Conservation (phyloP, 2,797 vertebrate genomes). For the Parambassis ranga region DNA sequence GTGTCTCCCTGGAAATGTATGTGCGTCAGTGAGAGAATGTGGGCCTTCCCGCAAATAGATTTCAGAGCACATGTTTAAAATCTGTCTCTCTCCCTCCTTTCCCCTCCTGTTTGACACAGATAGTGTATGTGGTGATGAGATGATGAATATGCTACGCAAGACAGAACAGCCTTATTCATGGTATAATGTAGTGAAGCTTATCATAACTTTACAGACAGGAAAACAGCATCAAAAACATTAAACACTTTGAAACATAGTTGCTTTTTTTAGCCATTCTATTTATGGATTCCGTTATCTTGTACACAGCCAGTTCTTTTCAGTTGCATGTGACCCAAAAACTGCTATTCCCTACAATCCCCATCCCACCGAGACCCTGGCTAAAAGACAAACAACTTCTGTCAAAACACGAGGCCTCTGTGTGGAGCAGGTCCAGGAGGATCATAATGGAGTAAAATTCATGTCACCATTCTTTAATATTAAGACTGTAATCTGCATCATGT, state of each 20-base stretch:
- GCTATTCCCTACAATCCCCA: constrained; percentile 27
- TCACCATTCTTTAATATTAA: constrained; percentile 7
- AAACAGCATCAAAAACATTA: background rate
- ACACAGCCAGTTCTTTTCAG: constrained; percentile 22
- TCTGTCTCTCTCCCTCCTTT: constrained; percentile 4
- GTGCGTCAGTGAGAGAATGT: constrained; percentile 76
- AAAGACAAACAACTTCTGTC: constrained; percentile 48
- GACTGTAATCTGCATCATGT: background rate
- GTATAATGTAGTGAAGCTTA: background rate
- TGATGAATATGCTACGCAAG: constrained; percentile 30
- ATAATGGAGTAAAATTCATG: background rate
- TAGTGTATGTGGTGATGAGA: constrained; percentile 38
- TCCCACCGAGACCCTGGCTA: constrained; percentile 37
- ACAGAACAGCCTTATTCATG: constrained; percentile 5
- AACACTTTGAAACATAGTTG: constrained; percentile 25
- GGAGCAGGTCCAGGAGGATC: constrained; percentile 8
- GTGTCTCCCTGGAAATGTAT: constrained; percentile 70
- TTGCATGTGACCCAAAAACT: constrained; percentile 56
- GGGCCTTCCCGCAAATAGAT: constrained; percentile 77
- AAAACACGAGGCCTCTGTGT: constrained; percentile 21
- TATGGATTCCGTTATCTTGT: constrained; percentile 37
- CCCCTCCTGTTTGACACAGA: constrained; percentile 35
- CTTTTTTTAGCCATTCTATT: constrained; percentile 45
- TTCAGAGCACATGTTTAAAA: constrained; percentile 57
- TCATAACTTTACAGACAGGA: background rate